Conservation (phyloP, 2,888 invertebrate species). For the Dioctria linearis region DNA sequence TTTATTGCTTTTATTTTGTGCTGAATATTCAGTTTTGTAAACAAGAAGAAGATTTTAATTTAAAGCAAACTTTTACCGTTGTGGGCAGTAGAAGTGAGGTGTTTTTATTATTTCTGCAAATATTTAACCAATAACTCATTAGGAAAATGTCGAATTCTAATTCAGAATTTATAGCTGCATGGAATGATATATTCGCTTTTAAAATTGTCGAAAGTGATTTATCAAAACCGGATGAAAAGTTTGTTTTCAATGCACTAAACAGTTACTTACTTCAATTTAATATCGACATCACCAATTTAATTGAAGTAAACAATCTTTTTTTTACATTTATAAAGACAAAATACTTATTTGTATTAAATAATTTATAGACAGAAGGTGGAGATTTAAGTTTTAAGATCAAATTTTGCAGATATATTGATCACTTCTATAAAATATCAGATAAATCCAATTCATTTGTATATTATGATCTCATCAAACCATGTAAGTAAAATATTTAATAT, state of each 20-base stretch:
- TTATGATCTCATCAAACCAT: slow-evolving; percentile 50
- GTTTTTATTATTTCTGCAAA: too few relatives aligned
- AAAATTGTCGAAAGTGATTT: slow-evolving; percentile 56
- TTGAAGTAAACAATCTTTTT: slow-evolving; percentile 26
- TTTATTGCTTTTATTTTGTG: too few relatives aligned
- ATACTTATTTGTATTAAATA: not conserved
- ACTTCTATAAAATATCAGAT: slow-evolving; percentile 55
- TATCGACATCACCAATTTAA: slow-evolving; percentile 36
- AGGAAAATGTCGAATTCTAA: slow-evolving; percentile 52
- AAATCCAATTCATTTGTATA: slow-evolving; percentile 46
- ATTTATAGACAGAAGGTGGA: not conserved
- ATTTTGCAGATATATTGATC: slow-evolving; percentile 53
- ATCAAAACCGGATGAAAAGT: slow-evolving; percentile 47
- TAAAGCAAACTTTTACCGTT: too few relatives aligned
- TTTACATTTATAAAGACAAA: not conserved
- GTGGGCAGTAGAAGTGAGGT: too few relatives aligned
- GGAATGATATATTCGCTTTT: slow-evolving; percentile 55
- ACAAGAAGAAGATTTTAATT: too few relatives aligned
- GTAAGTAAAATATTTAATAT: slow-evolving; percentile 22
- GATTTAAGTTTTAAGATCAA: slow-evolving; percentile 42
- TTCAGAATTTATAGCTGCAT: slow-evolving; percentile 50
- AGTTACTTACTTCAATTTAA: slow-evolving; percentile 53
- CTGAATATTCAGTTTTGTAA: too few relatives aligned
- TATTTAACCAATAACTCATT: too few relatives aligned
- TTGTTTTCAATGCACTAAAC: slow-evolving; percentile 55